A percentile compares a stretch with the other conserved stretches of the same genome.
Conservation (phyloP, 2,888 invertebrate genomes). For the Mythimna pallens region DNA sequence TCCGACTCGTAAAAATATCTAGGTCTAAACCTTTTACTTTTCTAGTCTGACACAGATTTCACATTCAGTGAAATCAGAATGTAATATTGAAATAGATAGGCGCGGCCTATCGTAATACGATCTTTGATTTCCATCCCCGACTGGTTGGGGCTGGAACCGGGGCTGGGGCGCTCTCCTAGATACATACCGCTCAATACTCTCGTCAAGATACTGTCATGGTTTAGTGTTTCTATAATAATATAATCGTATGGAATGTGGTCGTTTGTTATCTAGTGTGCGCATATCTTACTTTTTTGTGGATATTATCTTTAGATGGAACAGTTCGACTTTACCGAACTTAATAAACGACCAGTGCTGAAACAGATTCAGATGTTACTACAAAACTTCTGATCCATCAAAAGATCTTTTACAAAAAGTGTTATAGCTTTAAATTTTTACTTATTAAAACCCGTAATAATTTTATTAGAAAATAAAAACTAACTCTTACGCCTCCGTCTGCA, state of each 20-base stretch:
- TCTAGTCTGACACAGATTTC: slow-evolving; percentile 42
- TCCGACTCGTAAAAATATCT: slow-evolving; percentile 33
- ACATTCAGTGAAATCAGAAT: slow-evolving; percentile 37
- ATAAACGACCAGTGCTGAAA: neutral
- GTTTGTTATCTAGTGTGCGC: no score
- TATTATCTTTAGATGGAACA: neutral
- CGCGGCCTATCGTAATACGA: slow-evolving; percentile 54
- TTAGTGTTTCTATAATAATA: neutral
- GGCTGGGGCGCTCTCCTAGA: slow-evolving; percentile 11
- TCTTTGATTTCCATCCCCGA: slow-evolving; percentile 48
- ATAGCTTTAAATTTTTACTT: no score
- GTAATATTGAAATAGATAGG: slow-evolving; percentile 58
- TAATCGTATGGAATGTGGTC: neutral
- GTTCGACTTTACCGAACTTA: neutral
- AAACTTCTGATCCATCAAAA: neutral
- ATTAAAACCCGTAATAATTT: neutral
- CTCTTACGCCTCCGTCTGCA: no score
- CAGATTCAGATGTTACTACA: neutral
- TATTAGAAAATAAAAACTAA: neutral
- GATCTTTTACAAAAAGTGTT: neutral
- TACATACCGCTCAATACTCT: slow-evolving; percentile 26
- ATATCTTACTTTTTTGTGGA: no score
- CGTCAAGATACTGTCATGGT: neutral
- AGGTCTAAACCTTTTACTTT: slow-evolving; percentile 20
- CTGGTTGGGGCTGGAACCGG: slow-evolving; percentile 1